These are phyloP conservation scores for Haplotaxodon microlepis DNA, from an alignment of 2,113 vertebrate genomes.

Conservation along the genomic window DNA sequence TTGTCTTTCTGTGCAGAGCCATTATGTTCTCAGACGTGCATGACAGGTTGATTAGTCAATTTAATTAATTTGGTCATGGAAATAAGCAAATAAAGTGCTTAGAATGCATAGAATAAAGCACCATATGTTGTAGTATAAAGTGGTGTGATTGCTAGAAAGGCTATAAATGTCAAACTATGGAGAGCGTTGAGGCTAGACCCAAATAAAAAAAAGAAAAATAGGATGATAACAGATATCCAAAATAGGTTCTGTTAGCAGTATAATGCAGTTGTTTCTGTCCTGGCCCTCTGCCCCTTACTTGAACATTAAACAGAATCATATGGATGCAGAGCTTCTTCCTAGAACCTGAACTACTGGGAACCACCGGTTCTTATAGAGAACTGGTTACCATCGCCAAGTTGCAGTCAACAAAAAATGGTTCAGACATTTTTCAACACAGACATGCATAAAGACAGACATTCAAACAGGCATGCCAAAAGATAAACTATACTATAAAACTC, in stretches of 20 bases:
- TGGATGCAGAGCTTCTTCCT: neutral
- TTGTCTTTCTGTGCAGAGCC: neutral
- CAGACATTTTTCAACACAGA: neutral
- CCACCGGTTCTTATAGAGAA: rapidly evolving
- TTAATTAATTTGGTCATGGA: neutral
- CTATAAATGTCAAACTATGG: neutral
- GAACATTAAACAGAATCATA: neutral
- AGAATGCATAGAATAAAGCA: neutral
- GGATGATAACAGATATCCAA: neutral
- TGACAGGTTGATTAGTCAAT: neutral
- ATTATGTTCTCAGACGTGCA: neutral
- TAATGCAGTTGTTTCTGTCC: neutral
- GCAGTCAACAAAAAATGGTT: neutral
- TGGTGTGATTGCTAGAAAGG: neutral
- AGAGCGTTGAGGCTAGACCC: neutral
- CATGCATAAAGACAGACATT: neutral
- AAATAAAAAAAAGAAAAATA: neutral
- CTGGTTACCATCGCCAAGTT: neutral
- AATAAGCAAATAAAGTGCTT: neutral
- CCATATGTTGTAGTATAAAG: neutral
- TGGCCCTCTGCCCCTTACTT: neutral
- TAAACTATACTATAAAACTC: neutral
- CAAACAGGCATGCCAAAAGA: neutral
- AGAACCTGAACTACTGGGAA: neutral
- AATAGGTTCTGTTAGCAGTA: neutral